These are phyloP conservation scores for Mobula hypostoma DNA, from an alignment of 2,113 vertebrate species.

Conservation along the genomic window DNA sequence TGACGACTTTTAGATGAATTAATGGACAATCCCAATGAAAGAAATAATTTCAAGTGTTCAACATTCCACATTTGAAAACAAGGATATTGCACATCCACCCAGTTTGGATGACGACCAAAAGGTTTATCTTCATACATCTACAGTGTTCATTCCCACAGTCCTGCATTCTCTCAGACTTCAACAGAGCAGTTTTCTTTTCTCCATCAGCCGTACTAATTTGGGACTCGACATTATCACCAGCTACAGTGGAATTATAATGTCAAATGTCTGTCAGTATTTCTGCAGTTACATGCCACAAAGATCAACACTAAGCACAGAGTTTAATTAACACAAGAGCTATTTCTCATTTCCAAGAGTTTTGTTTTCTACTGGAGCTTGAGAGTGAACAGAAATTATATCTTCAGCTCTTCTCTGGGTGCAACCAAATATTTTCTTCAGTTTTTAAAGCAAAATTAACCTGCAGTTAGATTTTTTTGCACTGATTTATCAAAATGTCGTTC, in stretches of 20 bases:
- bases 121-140: background rate
- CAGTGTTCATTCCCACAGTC: too few relatives aligned
- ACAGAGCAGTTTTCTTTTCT: too few relatives aligned
- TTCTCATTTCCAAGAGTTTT: background rate
- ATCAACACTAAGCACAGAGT: background rate
- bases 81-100: background rate
- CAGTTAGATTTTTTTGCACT: too few relatives aligned
- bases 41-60: background rate
- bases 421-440: background rate
- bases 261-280: background rate
- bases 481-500: too few relatives aligned
- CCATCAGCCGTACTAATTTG: background rate
- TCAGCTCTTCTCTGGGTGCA: background rate
- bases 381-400: background rate
- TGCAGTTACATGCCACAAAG: background rate
- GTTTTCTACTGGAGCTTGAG: background rate
- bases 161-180: background rate
- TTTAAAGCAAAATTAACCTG: too few relatives aligned
- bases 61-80: background rate
- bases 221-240: background rate
- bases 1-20: background rate
- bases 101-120: background rate
- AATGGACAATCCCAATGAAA: background rate
- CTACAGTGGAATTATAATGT: conserved; percentile 21
- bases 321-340: conserved; percentile 22